Evolutionary conservation across 53 echinoderm and acorn worm genomes (phyloP).

Genomic region (Antedon mediterranea): DNA sequence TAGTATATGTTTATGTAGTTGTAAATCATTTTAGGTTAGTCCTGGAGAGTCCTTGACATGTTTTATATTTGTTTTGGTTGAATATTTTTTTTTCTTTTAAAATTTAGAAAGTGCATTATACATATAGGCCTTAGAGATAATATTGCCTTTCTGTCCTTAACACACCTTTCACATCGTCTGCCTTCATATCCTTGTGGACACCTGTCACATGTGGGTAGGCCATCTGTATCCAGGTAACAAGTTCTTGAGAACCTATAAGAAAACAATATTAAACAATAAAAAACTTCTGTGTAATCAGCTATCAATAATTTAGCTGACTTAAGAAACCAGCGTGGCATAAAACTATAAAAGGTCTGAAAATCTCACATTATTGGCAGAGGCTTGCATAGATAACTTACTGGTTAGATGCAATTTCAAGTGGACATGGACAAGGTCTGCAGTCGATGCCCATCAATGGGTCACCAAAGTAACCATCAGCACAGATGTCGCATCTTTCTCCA

Average conservation of each 20-base stretch:
- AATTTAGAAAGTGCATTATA: no score
- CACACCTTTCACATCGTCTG: conserved; percentile 58
- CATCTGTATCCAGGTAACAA: conserved; percentile 70
- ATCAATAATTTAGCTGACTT: no score
- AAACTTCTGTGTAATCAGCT: not conserved
- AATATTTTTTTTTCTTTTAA: no score
- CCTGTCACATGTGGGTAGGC: conserved; percentile 57
- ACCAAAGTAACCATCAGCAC: conserved; percentile 75
- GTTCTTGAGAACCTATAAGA: conserved; percentile 75
- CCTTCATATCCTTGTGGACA: conserved; percentile 72
- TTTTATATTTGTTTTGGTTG: no score
- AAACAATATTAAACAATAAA: not conserved
- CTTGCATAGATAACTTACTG: conserved; percentile 30
- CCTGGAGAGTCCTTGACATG: no score
- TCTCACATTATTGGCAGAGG: no score
- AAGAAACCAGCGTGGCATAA: no score
- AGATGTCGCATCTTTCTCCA: conserved; percentile 58
- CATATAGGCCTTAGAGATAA: no score
- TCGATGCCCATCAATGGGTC: conserved; percentile 35
- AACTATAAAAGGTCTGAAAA: no score
- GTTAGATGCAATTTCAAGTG: conserved; percentile 41
- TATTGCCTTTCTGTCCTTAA: no score
- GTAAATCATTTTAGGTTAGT: no score
- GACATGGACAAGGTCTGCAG: conserved; percentile 64
- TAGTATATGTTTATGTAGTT: no score